Base-by-base conservation (phyloP, 1,140 invertebrate species). In the Philopotamus ludificatus region DNA sequence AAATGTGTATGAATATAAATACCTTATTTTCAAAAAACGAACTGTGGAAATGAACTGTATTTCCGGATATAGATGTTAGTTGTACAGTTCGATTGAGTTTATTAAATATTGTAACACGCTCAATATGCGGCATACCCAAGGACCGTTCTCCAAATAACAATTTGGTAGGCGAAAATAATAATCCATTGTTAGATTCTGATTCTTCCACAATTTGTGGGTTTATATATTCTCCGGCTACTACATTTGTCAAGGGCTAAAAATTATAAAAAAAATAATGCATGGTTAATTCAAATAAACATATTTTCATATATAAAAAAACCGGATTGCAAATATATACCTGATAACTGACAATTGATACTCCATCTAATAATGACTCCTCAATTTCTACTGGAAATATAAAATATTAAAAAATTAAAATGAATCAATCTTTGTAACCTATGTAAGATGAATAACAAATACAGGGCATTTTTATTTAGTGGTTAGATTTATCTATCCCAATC, bases 11-110 rank as follows among this genome's bases (percentile, higher is more conserved):
- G 41, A 41, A 57, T 41, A 4, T 49, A 58, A 44, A 18, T 41
- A 94, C 91, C 83, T 93, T 93, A 74, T 93, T 88, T 78, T 93
- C 87, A 82, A 94, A 94, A 83, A 94, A 95, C 70, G 92, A 94
- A 76, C 92, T 93, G 79, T 94, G 91, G 83, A 95, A 95, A 80
- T 93, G 89, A 63, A 88, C 85, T 61, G 89, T 94, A 75, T 87
- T 92, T 69, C 92, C 92, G 49, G 91, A 92, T 76, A 95, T 92
- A 47, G 92, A 92, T 74, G 89, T 86, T 72, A 95, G 82, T 77
- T 92, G 89, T 72, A 95, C 85, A 70, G 86, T 92, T 50, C 75
- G 77, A 70, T 84, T 83, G 66, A 81, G 81, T 51, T 75, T 78
- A 71, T 84, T 83, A 67, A 81, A 82, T 10, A 70, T 22, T 15